phyloP scores from a whole-genome alignment of 2,113 vertebrate species.

The Xyliphius kryptos region DNA sequence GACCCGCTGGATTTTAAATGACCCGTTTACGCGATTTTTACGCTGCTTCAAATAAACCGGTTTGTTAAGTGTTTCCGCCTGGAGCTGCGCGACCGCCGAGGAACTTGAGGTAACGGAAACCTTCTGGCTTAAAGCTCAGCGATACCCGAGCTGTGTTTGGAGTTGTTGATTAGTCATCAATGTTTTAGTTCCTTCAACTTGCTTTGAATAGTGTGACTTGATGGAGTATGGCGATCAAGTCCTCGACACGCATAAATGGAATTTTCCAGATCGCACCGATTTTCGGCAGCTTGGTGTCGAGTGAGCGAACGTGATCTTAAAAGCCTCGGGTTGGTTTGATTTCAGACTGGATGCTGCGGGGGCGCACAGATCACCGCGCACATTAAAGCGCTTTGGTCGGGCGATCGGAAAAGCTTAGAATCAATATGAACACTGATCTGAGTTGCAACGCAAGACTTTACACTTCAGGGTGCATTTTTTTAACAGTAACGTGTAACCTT shows the following conservation, averaged over 20 bases:
- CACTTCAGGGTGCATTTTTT: too few species aligned
- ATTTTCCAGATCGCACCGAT: slow-evolving; percentile 41
- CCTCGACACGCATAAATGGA: slow-evolving; percentile 37
- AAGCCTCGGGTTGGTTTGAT: slow-evolving; percentile 8
- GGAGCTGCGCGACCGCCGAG: too few species aligned
- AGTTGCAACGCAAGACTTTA: too few species aligned
- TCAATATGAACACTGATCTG: too few species aligned
- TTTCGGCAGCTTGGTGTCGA: slow-evolving; percentile 29
- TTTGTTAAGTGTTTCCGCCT: slow-evolving; percentile 31
- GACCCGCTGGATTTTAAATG: slow-evolving; percentile 40
- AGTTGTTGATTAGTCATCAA: slow-evolving; percentile 28
- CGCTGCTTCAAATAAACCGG: slow-evolving; percentile 26
- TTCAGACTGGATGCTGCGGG: slow-evolving; percentile 8
- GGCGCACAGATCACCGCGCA: slow-evolving; percentile 4
- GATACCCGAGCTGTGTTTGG: slow-evolving; percentile 22
- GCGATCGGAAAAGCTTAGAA: too few species aligned
- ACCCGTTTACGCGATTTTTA: slow-evolving; percentile 15
- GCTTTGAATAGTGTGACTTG: slow-evolving; percentile 32
- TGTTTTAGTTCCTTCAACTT: slow-evolving; percentile 34
- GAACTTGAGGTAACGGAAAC: too few species aligned
- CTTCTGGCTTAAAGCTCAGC: too few species aligned
- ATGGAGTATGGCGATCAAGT: slow-evolving; percentile 1
- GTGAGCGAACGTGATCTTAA: slow-evolving; percentile 16
- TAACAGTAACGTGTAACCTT: too few species aligned
- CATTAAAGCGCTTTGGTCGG: too few species aligned